Evolutionary conservation across 2,888 invertebrate genomes (phyloP), one percentile per base, ranked within the genome.

Genomic region (Leptarthrus brevirostris): DNA sequence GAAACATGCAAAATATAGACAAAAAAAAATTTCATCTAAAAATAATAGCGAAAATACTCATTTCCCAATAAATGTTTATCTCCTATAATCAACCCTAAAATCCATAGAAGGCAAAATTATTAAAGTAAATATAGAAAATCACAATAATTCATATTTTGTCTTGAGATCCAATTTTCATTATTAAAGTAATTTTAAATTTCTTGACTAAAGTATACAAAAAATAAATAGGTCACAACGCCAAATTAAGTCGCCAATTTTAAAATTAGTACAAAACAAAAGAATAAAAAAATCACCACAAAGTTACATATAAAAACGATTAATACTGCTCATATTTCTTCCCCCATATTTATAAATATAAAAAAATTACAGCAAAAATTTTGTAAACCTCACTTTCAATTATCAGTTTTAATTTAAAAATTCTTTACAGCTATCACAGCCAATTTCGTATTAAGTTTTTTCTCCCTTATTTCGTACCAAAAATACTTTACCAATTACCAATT

Each of bases 391-490:
- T 52, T 52, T 30, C 16, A n/a, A 71, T 36, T 53, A n/a, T 54
- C 30, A 14, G 14, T 54, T 71, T 22, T 53, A 36, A 14, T 22
- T 30, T n/a, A 18, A 52, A 52, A 24, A 8, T 20, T 71, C 78
- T 79, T 81, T 80, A 81, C 81, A 82, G 81, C 83, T 84, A 84
- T 84, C 84, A 84, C 84, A 84, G 84, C 84, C 84, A 84, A 84
- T 84, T 84, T 83, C 83, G 82, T 71, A 53, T 75, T 72, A 72
- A 61, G 36, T 72, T 40, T 66, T 74, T 18, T 34, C n/a, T 36
- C 64, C 24, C 44, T 71, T 58, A 54, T 54, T 24, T 49, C 58
- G 40, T 80, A 81, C 81, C 81, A 82, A 82, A 83, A 80, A 80
- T 81, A 80, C 80, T 81, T 79, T 77, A 40, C 78, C 79, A 22